Evolutionary conservation across 2,113 vertebrate species (phyloP), one percentile per base, ranked within the genome.

Genomic region (Oceanites oceanicus): DNA sequence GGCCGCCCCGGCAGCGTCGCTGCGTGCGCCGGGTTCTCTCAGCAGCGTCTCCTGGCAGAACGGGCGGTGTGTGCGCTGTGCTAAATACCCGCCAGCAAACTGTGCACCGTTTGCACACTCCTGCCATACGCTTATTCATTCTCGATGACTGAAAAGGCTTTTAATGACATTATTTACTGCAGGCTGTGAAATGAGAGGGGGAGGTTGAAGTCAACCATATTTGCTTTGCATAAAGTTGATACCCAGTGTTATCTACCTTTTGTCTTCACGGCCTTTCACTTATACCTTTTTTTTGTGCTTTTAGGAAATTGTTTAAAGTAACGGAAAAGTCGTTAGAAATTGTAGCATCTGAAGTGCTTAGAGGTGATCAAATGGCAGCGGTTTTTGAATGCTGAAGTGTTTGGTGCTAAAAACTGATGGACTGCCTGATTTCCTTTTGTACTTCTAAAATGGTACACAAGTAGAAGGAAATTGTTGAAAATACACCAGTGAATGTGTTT

Each of bases 121-220:
- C 23, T 22, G 47, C 49, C 5, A 0, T 53, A 4, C 10, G 1
- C 29, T 32, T 36, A 8, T 10, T 44, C 9, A 0, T 40, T 62
- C 47, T 34, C 2, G 1, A 8, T 0, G 3, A 6, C 19, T 10
- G 61, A 14, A 34, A 16, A 36, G 38, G 20, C 34, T 58, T 47
- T 40, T 34, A 15, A 13, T 32, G 34, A 15, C 17, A 2, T 27
- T 14, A 1, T 23, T 65, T 38, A n/a, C 32, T 38, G 15, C 10
- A 7, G 11, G 30, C 4, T 68, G 40, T 27, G 25, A 55, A 61
- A 36, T 6, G 18, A 25, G 17, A 40, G 30, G 5, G 2, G 38
- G 14, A 52, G 26, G 12, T 58, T 63, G 29, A 56, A 15, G 47
- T 18, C 20, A 10, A 42, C 34, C 22, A 1, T 18, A 6, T 30